Base-by-base conservation (phyloP, 2,888 invertebrate genomes). In the Melikaiella ostensackeni region DNA sequence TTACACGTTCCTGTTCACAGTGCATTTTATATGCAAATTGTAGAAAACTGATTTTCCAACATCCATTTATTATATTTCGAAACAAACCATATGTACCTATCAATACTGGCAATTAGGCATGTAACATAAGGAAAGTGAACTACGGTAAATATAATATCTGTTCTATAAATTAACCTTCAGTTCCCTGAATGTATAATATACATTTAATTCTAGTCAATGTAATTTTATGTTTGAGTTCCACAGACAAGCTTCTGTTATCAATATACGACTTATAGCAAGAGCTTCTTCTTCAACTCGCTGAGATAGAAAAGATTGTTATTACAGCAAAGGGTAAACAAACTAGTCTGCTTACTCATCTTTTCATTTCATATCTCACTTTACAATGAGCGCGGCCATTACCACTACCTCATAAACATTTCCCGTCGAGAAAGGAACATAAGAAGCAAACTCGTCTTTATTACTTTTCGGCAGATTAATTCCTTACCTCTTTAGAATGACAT, bases 371-470 rank as follows among this genome's bases (percentile, higher is more conserved):
- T 46, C n/a, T 46, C 27, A 19, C 27, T 24, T 46, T 24, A 46
- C 42, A 66, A 27, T 66, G 27, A 30, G 30, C 46, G 46, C 19
- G 46, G 46, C 66, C 19, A 46, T 46, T 66, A 66, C 46, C 8
- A 27, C 27, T 46, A 66, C 24, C 46, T 66, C 46, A 66, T 66
- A 66, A 66, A 66, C 27, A 66, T 46, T 66, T 46, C 27, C 42
- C 24, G 42, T 27, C 8, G 27, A 19, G 46, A 24, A 46, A 42
- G 30, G 38, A 64, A 24, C 42, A 38, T 19, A 8, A 46, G 9
- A 66, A 66, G 42, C 19, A 66, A 66, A 66, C 9, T 66, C n/a
- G 38, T 24, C 38, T 38, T 66, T 66, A 66, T 66, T 66, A 46
- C 66, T 19, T 46, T 16, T 46, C 2, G 66, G 19, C 30, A n/a